These are phyloP conservation scores for Dendrocincla fuliginosa DNA, from an alignment of 2,797 vertebrate genomes.

Conservation along the genomic window DNA sequence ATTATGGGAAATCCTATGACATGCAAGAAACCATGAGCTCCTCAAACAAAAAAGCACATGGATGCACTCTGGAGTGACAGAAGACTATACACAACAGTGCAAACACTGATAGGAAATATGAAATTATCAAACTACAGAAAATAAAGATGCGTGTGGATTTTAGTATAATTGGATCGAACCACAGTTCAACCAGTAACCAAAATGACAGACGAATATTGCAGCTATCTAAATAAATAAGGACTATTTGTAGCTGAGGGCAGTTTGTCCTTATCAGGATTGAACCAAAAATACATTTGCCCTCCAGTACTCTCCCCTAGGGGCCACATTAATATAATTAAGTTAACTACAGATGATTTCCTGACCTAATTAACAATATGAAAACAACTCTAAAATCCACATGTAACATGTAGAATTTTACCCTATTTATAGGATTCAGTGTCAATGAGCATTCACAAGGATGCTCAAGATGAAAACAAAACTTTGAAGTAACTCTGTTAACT, in stretches of 20 bases:
- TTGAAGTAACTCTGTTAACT: neutral
- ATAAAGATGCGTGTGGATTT: neutral
- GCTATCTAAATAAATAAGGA: neutral
- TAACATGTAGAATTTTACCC: neutral
- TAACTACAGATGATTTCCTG: neutral
- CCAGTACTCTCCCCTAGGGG: neutral
- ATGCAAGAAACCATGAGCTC: neutral
- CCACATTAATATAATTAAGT: neutral
- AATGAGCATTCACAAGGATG: neutral
- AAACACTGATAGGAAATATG: neutral
- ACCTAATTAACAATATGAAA: neutral
- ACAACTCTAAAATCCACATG: neutral
- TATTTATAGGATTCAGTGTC: neutral
- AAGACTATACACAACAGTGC: neutral
- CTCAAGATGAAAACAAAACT: neutral
- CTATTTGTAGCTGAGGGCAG: neutral
- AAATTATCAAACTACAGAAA: neutral
- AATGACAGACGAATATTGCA: neutral
- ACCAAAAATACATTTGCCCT: conserved; percentile 31
- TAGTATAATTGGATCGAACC: neutral
- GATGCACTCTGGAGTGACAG: neutral
- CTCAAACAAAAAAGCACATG: neutral
- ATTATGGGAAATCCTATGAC: neutral
- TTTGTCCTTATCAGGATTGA: conserved; percentile 1
- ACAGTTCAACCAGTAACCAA: neutral